These are phyloP conservation scores for Hozukius guyotensis DNA, from an alignment of 2,797 vertebrate genomes.

Conservation along the genomic window DNA sequence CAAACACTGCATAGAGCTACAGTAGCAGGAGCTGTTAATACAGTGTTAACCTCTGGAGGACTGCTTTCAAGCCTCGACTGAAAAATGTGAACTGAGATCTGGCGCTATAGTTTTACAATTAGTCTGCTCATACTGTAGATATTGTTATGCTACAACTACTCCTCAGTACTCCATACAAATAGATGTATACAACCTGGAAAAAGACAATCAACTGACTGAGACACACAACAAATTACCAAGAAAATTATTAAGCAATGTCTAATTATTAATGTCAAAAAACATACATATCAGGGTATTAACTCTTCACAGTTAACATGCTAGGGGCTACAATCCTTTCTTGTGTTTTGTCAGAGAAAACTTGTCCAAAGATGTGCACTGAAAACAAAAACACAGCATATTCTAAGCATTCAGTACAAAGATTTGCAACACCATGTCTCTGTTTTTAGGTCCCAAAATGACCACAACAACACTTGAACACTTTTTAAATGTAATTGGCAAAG, in stretches of 20 bases:
- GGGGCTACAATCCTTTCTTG: background rate
- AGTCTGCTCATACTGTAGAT: background rate
- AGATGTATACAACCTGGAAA: background rate
- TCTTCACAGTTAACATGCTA: background rate
- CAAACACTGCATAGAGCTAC: slow-evolving; percentile 54
- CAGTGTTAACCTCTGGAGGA: slow-evolving; percentile 42
- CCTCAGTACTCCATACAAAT: background rate
- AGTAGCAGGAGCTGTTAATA: slow-evolving; percentile 47
- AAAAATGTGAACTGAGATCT: slow-evolving; percentile 20
- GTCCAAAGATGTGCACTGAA: background rate
- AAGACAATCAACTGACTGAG: background rate
- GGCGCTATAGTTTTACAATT: slow-evolving; percentile 8
- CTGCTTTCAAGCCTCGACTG: slow-evolving; percentile 16
- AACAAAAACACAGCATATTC: background rate
- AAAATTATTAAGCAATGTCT: background rate
- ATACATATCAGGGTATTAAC: background rate
- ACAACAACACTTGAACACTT: background rate
- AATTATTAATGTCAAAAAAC: background rate
- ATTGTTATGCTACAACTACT: background rate
- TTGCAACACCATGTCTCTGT: background rate
- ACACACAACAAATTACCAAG: background rate
- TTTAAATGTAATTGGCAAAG: background rate
- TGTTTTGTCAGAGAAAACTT: background rate
- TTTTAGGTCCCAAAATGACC: background rate
- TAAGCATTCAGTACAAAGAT: background rate